Conservation (phyloP, 2,113 vertebrate genomes). For the Poeciliopsis turrubarensis region DNA sequence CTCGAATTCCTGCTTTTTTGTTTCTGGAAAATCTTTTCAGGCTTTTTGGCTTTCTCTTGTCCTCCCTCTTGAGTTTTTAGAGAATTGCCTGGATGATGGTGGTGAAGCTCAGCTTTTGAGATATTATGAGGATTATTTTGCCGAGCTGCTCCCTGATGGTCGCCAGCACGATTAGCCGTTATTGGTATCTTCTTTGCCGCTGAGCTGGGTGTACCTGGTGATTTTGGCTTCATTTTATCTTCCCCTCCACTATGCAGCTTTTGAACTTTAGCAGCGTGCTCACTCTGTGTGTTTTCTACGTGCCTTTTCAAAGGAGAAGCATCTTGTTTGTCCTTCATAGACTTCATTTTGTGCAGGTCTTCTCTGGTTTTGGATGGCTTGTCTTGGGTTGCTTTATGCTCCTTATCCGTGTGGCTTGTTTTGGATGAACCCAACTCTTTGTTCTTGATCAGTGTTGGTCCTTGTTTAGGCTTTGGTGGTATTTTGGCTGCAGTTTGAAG, state of each 20-base stretch:
- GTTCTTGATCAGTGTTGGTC: slow-evolving; percentile 50
- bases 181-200: slow-evolving; percentile 52
- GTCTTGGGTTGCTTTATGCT: slow-evolving; percentile 54
- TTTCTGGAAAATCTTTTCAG: slow-evolving; percentile 85
- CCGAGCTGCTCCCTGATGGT: slow-evolving; percentile 58
- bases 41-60: slow-evolving; percentile 84
- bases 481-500: slow-evolving; percentile 48
- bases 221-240: slow-evolving; percentile 57
- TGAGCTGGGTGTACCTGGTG: slow-evolving; percentile 37
- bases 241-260: slow-evolving; percentile 79
- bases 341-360: slow-evolving; percentile 66
- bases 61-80: slow-evolving; percentile 83
- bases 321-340: slow-evolving; percentile 69
- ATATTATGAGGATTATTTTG: slow-evolving; percentile 28
- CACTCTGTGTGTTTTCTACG: slow-evolving; percentile 70
- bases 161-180: slow-evolving; percentile 41
- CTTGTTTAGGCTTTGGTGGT: slow-evolving; percentile 65
- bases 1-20: slow-evolving; percentile 88
- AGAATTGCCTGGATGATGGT: slow-evolving; percentile 53
- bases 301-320: slow-evolving; percentile 81
- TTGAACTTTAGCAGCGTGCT: slow-evolving; percentile 84
- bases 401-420: slow-evolving; percentile 69
- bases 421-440: slow-evolving; percentile 58
- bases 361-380: slow-evolving; percentile 61
- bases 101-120: slow-evolving; percentile 42